These are phyloP conservation scores for Idaea straminata DNA, from an alignment of 2,888 invertebrate genomes.

Conservation along the genomic window DNA sequence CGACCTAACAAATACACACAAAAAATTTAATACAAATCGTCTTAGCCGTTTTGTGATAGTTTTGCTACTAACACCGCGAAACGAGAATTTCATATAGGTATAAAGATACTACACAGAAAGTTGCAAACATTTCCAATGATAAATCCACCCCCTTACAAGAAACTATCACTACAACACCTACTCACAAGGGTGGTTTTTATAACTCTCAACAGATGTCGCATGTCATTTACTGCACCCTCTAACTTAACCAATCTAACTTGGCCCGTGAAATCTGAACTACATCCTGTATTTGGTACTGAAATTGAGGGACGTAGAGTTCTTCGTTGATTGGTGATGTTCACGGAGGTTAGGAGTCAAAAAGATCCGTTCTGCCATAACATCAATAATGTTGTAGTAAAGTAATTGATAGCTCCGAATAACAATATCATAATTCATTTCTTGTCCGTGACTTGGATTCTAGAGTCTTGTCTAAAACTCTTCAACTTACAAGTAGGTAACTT, in stretches of 20 bases:
- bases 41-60: too few species aligned
- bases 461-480: not conserved
- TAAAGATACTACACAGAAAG: too few species aligned
- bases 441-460: constrained; percentile 29
- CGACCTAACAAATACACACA: too few species aligned
- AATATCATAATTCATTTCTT: constrained; percentile 63
- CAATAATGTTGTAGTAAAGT: constrained; percentile 58
- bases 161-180: constrained; percentile 68
- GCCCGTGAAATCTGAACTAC: constrained; percentile 30
- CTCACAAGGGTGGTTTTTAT: constrained; percentile 73
- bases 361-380: constrained; percentile 67
- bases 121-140: constrained; percentile 31
- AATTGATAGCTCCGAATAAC: constrained; percentile 70
- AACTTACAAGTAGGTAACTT: not conserved
- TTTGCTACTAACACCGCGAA: too few species aligned
- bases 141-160: constrained; percentile 60
- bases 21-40: too few species aligned
- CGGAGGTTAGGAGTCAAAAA: constrained; percentile 73
- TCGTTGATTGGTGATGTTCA: constrained; percentile 40
- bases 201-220: constrained; percentile 70
- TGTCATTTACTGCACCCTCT: constrained; percentile 72
- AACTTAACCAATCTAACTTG: constrained; percentile 35
- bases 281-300: constrained; percentile 6
- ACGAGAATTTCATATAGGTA: too few species aligned
- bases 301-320: constrained; percentile 30